Base-by-base conservation (phyloP, 1,140 invertebrate species). In the Hycleus phaleratus region DNA sequence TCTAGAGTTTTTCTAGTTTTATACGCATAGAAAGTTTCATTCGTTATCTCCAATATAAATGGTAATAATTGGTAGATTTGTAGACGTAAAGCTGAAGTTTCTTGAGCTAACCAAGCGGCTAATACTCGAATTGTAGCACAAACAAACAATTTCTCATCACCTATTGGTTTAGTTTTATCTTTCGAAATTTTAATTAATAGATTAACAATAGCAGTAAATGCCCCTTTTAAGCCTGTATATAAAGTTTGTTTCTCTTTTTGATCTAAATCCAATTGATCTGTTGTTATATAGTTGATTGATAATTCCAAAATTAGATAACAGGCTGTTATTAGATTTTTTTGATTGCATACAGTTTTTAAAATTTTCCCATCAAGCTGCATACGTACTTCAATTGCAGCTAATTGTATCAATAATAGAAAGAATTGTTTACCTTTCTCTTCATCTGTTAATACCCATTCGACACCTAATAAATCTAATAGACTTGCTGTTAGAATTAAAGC, bases 321-420 rank as follows among this genome's bases (percentile, higher is more conserved):
- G 42, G 88, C 79, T 18, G 85, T 85, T 1, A 95, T 78, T 11
- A 95, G 76, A 48, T 91, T 85, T 25, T 81, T 82, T 75, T 90
- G 85, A 26, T 79, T 74, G 67, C 86, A 81, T 5, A 91, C 85
- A 71, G 87, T 79, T 71, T 92, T 88, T 58, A 93, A 78, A 67
- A 83, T 85, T 63, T 87, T 86, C 59, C 91, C 89, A 70, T 97
- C 93, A 43, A 95, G 74, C 66, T 91, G 87, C 90, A 97, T 95
- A 65, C 91, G 81, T 2, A 95, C 85, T 79, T 96, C 93, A 70
- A 97, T 91, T 48, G 90, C 90, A 60, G 87, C 85, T 12, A 97
- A 73, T 72, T 95, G 91, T 51, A 94, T 82, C 2, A 95, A 73
- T 42, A 95, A 73, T 1, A 95, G 75, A 63, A 95, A 88, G 64